Percentiles rank a stretch among this genome's conserved stretches.
phyloP scores from a whole-genome alignment of 2,797 vertebrate genomes.

The Dicrostonyx torquatus region DNA sequence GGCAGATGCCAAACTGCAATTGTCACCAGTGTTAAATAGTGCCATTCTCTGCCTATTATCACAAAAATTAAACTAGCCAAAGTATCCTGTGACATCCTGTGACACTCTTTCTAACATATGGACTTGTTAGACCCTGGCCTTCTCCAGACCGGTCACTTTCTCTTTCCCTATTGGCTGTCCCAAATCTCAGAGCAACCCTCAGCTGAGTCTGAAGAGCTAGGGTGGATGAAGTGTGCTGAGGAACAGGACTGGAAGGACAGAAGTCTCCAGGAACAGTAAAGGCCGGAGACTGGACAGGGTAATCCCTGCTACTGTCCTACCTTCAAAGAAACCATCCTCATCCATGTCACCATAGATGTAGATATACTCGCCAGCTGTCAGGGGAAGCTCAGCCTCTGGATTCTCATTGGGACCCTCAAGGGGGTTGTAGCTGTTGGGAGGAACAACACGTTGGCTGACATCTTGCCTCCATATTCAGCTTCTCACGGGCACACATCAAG shows the following conservation, averaged over 20 bases:
- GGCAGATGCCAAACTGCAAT: rapidly evolving
- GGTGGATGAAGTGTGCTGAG: not conserved
- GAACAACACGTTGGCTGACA: not conserved
- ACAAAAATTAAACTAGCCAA: not conserved
- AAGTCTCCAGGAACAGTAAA: not conserved
- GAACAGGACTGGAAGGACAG: not conserved
- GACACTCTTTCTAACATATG: not conserved
- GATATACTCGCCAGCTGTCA: constrained; percentile 98
- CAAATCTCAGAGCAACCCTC: not conserved
- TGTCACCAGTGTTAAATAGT: not conserved
- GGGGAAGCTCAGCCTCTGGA: constrained; percentile 96
- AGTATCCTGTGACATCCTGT: not conserved
- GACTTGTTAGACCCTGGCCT: not conserved
- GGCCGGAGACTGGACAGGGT: not conserved
- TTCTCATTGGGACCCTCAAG: constrained; percentile 99
- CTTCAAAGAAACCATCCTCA: constrained; percentile 99
- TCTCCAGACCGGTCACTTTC: not conserved
- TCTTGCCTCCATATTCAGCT: not conserved
- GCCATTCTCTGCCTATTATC: not conserved
- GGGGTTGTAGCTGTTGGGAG: constrained; percentile 94
- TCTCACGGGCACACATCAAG: not conserved
- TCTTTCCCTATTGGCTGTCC: not conserved
- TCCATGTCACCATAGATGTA: constrained; percentile 98
- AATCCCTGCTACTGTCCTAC: constrained; percentile 80
- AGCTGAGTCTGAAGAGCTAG: not conserved